These are phyloP conservation scores for Acleris literana DNA, from an alignment of 2,888 invertebrate species.

Conservation along the genomic window DNA sequence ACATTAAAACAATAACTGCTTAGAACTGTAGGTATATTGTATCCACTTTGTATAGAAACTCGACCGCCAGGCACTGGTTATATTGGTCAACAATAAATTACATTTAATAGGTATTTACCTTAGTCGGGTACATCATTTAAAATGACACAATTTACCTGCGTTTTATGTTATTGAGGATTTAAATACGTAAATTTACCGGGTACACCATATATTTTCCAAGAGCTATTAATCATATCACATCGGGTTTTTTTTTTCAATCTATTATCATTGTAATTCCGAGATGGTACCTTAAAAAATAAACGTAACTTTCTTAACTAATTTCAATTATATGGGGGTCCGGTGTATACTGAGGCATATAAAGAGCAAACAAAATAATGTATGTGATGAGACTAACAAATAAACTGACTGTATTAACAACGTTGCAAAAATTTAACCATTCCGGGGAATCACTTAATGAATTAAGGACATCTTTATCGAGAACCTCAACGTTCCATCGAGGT, in stretches of 20 bases:
- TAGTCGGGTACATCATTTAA: too few species aligned
- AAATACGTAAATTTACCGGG: too few species aligned
- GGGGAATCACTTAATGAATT: slow-evolving; percentile 9
- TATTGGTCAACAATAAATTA: too few species aligned
- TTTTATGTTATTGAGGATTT: too few species aligned
- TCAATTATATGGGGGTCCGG: background rate
- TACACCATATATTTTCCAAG: too few species aligned
- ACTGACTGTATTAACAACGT: slow-evolving; percentile 46
- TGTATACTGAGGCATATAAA: slow-evolving; percentile 44
- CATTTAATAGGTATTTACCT: too few species aligned
- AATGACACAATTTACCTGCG: too few species aligned
- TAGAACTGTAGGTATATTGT: background rate
- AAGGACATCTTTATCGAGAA: slow-evolving; percentile 21
- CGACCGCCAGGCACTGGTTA: too few species aligned
- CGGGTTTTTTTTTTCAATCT: too few species aligned
- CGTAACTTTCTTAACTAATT: background rate
- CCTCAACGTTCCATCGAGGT: slow-evolving; percentile 45
- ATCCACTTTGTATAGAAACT: too few species aligned
- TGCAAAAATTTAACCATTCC: slow-evolving; percentile 51
- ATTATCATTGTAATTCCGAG: too few species aligned
- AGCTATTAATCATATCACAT: too few species aligned
- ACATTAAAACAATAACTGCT: background rate
- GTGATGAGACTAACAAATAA: slow-evolving; percentile 39
- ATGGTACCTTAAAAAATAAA: background rate
- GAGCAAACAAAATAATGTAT: slow-evolving; percentile 47